Evolutionary conservation across 2,797 vertebrate species (phyloP).

Genomic region (Glossophaga mutica): DNA sequence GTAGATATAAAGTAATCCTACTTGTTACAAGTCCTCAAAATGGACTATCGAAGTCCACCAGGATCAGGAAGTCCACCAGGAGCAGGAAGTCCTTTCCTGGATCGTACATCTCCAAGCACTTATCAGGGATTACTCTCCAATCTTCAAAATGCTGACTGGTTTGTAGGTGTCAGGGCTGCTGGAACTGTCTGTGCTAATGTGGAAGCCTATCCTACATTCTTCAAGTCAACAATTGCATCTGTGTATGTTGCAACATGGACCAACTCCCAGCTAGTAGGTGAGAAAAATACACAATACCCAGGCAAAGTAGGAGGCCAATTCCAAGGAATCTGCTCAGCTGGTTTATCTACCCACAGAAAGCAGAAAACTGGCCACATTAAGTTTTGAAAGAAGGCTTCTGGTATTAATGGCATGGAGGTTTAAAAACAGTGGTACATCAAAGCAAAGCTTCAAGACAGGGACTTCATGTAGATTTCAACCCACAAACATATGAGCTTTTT

Average conservation of each 20-base stretch:
- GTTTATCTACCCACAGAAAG: neutral
- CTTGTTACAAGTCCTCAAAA: neutral
- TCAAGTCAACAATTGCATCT: neutral
- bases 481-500: neutral
- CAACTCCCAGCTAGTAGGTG: neutral
- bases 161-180: neutral
- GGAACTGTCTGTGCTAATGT: neutral
- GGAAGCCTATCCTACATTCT: neutral
- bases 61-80: neutral
- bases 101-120: neutral
- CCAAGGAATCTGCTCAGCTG: neutral
- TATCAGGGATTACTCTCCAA: neutral
- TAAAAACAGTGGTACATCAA: constrained; percentile 11
- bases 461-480: constrained; percentile 38
- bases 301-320: neutral
- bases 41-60: neutral
- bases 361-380: neutral
- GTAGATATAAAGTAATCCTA: neutral
- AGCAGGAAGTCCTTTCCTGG: neutral
- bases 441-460: constrained; percentile 6
- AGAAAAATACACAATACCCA: neutral
- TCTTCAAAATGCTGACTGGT: neutral
- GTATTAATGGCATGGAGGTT: neutral
- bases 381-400: neutral
- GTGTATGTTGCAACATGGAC: neutral